phyloP scores from a whole-genome alignment of 2,888 invertebrate genomes.

The Lordiphosa andalusiaca region DNA sequence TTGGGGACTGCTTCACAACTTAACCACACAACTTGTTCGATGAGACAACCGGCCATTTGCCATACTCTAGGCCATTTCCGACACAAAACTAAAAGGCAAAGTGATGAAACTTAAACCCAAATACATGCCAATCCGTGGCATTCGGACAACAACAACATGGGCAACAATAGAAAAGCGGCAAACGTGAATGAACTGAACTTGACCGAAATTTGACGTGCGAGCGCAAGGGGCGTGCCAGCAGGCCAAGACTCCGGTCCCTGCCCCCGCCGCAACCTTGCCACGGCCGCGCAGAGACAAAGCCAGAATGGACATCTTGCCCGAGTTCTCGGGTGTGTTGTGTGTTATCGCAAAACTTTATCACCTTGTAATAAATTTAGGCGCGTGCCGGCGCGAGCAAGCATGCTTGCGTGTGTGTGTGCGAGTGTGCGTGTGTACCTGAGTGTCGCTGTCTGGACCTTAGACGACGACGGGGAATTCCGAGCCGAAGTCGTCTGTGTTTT shows the following conservation, averaged over 20 bases:
- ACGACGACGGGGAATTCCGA: slow-evolving; percentile 10
- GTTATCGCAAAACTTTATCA: slow-evolving; percentile 66
- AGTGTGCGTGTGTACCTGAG: slow-evolving; percentile 1
- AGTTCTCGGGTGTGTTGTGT: slow-evolving; percentile 36
- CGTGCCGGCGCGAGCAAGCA: slow-evolving; percentile 43
- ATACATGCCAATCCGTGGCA: slow-evolving; percentile 1
- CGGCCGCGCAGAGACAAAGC: slow-evolving; percentile 10
- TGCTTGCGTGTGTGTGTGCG: neutral
- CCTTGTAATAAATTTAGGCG: slow-evolving; percentile 58
- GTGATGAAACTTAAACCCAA: slow-evolving; percentile 13
- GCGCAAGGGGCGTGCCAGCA: slow-evolving; percentile 17
- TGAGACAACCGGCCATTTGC: no score
- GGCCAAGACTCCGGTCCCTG: neutral
- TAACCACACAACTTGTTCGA: no score
- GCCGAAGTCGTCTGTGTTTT: slow-evolving; percentile 3
- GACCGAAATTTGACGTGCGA: slow-evolving; percentile 33
- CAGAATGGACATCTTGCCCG: slow-evolving; percentile 4
- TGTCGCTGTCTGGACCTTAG: neutral
- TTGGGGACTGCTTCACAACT: no score
- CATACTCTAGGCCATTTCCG: neutral
- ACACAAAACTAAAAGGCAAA: neutral
- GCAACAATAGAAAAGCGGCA: slow-evolving; percentile 11
- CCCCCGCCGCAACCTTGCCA: neutral
- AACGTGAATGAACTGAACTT: slow-evolving; percentile 33
- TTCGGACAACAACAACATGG: slow-evolving; percentile 1